Percentiles rank a stretch among this genome's conserved stretches.
Conservation (phyloP, 2,113 vertebrate genomes). For the Callospermophilus lateralis region DNA sequence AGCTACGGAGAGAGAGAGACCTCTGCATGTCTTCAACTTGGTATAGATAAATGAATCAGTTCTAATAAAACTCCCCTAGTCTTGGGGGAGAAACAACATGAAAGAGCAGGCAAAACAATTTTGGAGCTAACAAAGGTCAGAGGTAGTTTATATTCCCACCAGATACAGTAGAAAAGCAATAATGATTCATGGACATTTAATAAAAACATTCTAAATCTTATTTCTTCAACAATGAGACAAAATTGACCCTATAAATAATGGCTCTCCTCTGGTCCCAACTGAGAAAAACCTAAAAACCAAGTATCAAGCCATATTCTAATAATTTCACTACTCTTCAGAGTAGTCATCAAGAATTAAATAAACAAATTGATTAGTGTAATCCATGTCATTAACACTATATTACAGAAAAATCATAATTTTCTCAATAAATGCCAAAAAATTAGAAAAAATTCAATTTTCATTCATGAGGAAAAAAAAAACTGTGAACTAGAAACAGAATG, state of each 20-base stretch:
- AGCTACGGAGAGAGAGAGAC: background rate
- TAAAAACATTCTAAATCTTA: slow-evolving; percentile 22
- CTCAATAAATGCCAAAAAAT: background rate
- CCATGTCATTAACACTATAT: background rate
- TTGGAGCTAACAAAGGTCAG: background rate
- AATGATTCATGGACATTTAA: background rate
- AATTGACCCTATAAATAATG: slow-evolving; percentile 10
- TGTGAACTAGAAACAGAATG: background rate
- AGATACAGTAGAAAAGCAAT: background rate
- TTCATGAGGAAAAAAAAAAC: background rate
- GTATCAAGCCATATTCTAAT: background rate
- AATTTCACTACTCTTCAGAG: background rate
- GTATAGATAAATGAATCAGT: background rate
- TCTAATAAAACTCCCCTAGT: background rate
- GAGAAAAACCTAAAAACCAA: slow-evolving; percentile 5
- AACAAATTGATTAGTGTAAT: background rate
- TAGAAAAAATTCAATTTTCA: background rate
- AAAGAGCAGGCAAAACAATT: background rate
- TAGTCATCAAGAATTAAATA: background rate
- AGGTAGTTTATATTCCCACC: background rate
- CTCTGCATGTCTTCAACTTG: background rate
- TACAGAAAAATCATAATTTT: background rate
- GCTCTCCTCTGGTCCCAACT: background rate
- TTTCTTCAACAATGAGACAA: background rate
- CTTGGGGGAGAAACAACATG: background rate